phyloP scores from a whole-genome alignment of 2,797 vertebrate genomes.

The Knipowitschia caucasica region DNA sequence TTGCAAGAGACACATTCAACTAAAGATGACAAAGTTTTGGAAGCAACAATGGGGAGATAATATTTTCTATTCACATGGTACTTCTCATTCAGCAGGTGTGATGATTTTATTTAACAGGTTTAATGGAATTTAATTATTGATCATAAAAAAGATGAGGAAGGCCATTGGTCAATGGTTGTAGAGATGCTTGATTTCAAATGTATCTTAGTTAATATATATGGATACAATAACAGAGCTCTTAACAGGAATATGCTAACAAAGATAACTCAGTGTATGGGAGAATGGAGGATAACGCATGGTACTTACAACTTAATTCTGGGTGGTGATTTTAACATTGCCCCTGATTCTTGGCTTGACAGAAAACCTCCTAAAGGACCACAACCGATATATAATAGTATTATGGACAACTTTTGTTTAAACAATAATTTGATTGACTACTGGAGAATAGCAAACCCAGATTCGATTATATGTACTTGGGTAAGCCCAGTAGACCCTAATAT shows the following conservation, averaged over 20 bases:
- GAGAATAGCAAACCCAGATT: not conserved
- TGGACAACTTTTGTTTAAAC: not conserved
- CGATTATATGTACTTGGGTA: not conserved
- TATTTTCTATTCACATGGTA: not conserved
- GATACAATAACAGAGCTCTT: not conserved
- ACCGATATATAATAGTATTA: not conserved
- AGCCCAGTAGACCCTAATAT: not conserved
- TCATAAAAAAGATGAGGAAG: not conserved
- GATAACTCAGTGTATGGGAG: not conserved
- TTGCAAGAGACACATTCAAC: constrained; percentile 3
- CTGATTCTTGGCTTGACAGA: constrained; percentile 2
- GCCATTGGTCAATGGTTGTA: constrained; percentile 9
- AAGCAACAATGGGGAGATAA: not conserved
- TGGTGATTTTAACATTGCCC: not conserved
- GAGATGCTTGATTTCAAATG: not conserved
- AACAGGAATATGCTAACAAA: not conserved
- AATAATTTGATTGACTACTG: not conserved
- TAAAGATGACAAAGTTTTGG: not conserved
- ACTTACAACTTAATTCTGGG: not conserved
- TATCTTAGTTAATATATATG: not conserved
- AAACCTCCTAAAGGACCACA: not conserved
- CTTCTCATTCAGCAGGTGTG: not conserved
- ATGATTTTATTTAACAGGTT: constrained; percentile 12
- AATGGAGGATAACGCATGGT: not conserved
- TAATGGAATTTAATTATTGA: not conserved